Base-by-base conservation (phyloP, 1,140 invertebrate genomes). In the Drosophila kohkoa region DNA sequence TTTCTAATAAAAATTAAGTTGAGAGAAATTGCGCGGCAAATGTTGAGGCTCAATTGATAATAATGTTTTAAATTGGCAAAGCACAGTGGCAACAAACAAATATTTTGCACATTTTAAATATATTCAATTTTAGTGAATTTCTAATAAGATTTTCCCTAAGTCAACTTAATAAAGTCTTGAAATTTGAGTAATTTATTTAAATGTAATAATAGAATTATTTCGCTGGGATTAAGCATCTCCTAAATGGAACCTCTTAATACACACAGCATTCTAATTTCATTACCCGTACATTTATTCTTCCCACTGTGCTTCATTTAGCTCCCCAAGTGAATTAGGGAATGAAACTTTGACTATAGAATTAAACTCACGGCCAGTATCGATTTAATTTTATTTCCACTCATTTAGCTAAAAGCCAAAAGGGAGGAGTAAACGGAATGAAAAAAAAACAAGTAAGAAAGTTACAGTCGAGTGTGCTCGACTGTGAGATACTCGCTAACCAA, bases 381-480 rank as follows among this genome's bases (percentile, higher is more conserved):
- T 91, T 91, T 91, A 91, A 88, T 91, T 91, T 91, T 89, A 89
- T 82, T 91, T 90, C 78, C 78, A 87, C 82, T 90, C 89, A 91
- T 91, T 91, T 91, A 91, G 86, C 82, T 91, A 87, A 91, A 85
- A 90, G 82, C 80, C 55, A 78, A 32, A 64, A 58, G 68, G 75
- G 64, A 25, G 35, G 35, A 59, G 38, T 11, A 68, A 76, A 55
- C 66, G 41, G 59, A 81, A 38, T 25, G 60, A 67, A 60, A 38
- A 28, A 64, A 16, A 28, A 64, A 77, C n/a, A n/a, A n/a, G n/a
- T n/a, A n/a, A n/a, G n/a, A n/a, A n/a, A n/a, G n/a, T n/a, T n/a
- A n/a, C n/a, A n/a, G n/a, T n/a, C n/a, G n/a, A n/a, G n/a, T n/a
- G n/a, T n/a, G n/a, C n/a, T n/a, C n/a, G n/a, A n/a, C n/a, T n/a